Evolutionary conservation across 2,888 invertebrate genomes (phyloP).

Genomic region (Perithous albicinctus): DNA sequence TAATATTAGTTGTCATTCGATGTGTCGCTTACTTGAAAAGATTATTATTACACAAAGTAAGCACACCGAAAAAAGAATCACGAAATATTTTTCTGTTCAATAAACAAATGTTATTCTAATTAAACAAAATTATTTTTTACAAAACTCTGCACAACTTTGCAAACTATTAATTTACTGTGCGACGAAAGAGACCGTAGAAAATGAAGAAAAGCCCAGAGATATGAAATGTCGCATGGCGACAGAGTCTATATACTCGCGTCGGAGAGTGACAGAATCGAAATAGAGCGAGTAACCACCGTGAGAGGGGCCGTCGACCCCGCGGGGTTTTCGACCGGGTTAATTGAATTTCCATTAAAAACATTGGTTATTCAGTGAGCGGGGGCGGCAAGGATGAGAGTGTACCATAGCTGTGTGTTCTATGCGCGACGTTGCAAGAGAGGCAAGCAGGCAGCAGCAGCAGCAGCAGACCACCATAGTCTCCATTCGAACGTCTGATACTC

Average conservation of each 20-base stretch:
- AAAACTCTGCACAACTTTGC: no score
- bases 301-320: slow-evolving; percentile 64
- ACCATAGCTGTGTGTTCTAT: slow-evolving; percentile 12
- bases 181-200: neutral
- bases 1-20: no score
- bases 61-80: no score
- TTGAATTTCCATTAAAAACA: slow-evolving; percentile 68
- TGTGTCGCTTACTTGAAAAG: no score
- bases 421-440: slow-evolving; percentile 4
- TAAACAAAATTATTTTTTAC: no score
- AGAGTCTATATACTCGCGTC: slow-evolving; percentile 4
- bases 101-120: no score
- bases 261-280: slow-evolving; percentile 64
- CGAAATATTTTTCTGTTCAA: no score
- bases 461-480: slow-evolving; percentile 49
- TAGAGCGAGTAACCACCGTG: slow-evolving; percentile 56
- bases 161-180: neutral
- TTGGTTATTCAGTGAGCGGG: slow-evolving; percentile 65
- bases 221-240: slow-evolving; percentile 24
- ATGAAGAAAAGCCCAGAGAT: neutral
- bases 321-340: slow-evolving; percentile 66
- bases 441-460: neutral
- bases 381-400: slow-evolving; percentile 65
- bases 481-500: slow-evolving; percentile 62
- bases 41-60: no score